These are phyloP conservation scores for Threskiornis aethiopicus DNA, from an alignment of 2,797 vertebrate species.

Conservation along the genomic window DNA sequence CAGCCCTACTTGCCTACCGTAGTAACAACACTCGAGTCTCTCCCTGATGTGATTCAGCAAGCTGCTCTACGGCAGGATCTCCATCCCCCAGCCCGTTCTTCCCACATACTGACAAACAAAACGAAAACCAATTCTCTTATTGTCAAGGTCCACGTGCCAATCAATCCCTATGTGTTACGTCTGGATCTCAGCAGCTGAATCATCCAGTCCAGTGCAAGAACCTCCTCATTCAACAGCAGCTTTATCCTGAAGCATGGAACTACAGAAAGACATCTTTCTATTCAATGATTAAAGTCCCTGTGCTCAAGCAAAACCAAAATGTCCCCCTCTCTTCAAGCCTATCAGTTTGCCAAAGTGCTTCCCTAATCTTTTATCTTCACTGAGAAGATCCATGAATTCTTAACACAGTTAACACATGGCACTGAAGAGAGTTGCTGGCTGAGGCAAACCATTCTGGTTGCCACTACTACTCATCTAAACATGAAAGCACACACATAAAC, in stretches of 20 bases:
- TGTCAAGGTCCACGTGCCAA: fast-evolving
- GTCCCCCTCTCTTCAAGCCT: background rate
- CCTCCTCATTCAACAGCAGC: background rate
- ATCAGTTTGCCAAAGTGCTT: background rate
- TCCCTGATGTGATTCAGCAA: background rate
- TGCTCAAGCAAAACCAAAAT: background rate
- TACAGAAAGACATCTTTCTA: background rate
- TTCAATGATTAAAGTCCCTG: background rate
- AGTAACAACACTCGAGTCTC: background rate
- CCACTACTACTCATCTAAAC: background rate
- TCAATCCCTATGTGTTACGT: fast-evolving
- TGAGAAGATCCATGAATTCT: background rate
- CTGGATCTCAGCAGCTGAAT: background rate
- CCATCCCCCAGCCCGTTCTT: background rate
- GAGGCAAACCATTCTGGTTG: background rate
- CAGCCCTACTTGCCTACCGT: background rate
- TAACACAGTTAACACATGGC: background rate
- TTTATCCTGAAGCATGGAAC: background rate
- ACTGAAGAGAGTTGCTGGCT: background rate
- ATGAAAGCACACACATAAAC: background rate
- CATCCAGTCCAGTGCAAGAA: background rate
- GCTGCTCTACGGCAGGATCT: background rate
- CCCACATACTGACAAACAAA: background rate
- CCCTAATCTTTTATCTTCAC: background rate
- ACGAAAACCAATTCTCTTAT: background rate